Evolutionary conservation across 2,888 invertebrate genomes (phyloP).

Genomic region (Ochropleura leucogaster): DNA sequence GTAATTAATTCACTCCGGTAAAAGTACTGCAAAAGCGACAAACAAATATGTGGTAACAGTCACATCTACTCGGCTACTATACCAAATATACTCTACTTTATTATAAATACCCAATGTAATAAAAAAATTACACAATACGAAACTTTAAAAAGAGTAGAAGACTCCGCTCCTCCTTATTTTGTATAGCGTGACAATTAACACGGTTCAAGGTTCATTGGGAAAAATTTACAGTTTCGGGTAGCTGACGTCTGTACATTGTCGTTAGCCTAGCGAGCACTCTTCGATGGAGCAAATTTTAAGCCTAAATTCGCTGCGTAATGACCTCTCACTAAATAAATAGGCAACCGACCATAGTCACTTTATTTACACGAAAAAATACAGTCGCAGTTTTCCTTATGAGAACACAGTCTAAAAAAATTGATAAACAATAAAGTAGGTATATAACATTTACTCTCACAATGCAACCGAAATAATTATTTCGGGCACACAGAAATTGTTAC

Average conservation of each 20-base stretch:
- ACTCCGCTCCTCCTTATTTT: too few species aligned
- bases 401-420: background rate
- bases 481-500: conserved; percentile 58
- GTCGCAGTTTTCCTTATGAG: background rate
- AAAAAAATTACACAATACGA: too few species aligned
- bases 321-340: background rate
- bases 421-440: background rate
- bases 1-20: conserved; percentile 83
- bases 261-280: background rate
- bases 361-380: too few species aligned
- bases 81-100: too few species aligned
- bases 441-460: conserved; percentile 57
- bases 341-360: background rate
- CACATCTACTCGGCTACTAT: conserved; percentile 30
- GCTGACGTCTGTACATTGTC: too few species aligned
- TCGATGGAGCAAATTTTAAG: background rate
- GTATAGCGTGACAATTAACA: too few species aligned
- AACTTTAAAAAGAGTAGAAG: too few species aligned
- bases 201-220: too few species aligned
- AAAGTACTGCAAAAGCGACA: conserved; percentile 65
- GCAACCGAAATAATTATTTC: conserved; percentile 73
- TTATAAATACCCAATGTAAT: too few species aligned
- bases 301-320: background rate
- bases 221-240: too few species aligned
- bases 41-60: conserved; percentile 72